Percentiles rank a stretch among this genome's conserved stretches.
phyloP scores from a whole-genome alignment of 2,797 vertebrate species.

The Otus scops region DNA sequence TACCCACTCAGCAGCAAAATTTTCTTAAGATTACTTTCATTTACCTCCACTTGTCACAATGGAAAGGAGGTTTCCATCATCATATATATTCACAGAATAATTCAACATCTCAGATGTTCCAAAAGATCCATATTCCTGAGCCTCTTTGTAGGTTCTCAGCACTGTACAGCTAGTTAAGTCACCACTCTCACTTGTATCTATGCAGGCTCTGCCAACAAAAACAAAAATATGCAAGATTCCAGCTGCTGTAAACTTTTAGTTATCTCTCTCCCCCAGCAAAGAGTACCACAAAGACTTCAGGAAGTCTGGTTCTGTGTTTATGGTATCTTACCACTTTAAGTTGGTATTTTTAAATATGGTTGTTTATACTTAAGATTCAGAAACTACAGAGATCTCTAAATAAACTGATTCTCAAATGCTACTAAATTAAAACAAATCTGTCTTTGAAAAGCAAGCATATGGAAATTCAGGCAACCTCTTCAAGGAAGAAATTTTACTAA shows the following conservation, averaged over 20 bases:
- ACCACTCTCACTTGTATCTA: conserved; percentile 91
- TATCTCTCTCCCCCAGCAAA: not conserved
- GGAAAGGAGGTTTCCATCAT: conserved; percentile 94
- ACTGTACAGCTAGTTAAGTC: conserved; percentile 86
- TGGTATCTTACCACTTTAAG: not conserved
- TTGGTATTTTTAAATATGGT: not conserved
- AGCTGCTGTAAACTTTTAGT: not conserved
- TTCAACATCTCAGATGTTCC: conserved; percentile 96
- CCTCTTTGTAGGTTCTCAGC: conserved; percentile 88
- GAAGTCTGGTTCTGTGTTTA: not conserved
- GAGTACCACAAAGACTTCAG: not conserved
- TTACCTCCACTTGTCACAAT: conserved; percentile 97
- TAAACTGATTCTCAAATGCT: not conserved
- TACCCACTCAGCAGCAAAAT: not conserved
- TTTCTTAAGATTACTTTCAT: not conserved
- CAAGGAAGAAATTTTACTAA: not conserved
- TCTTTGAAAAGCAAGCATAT: not conserved
- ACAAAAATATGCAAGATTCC: not conserved
- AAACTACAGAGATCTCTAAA: not conserved
- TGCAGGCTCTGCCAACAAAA: conserved; percentile 84
- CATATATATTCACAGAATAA: conserved; percentile 95
- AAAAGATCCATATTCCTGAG: conserved; percentile 90
- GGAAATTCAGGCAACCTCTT: not conserved
- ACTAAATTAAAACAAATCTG: not conserved
- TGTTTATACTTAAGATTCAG: not conserved